Evolutionary conservation across 2,113 vertebrate genomes (phyloP).

Genomic region (Gorsachius goisagi): DNA sequence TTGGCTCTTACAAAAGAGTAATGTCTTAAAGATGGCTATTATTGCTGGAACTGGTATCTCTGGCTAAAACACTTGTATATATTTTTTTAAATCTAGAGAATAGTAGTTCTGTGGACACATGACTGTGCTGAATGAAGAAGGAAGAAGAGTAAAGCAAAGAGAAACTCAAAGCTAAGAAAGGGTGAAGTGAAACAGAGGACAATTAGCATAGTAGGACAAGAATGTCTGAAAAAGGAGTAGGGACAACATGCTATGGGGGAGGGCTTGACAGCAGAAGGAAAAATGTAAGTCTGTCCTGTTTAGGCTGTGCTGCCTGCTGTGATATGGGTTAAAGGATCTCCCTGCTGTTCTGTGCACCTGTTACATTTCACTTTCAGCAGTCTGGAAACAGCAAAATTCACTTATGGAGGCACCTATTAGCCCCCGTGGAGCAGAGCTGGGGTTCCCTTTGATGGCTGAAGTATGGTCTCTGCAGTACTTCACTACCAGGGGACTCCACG

Average conservation of each 20-base stretch:
- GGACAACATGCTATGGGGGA: neutral
- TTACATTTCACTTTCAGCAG: neutral
- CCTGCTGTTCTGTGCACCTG: neutral
- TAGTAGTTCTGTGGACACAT: neutral
- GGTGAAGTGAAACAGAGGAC: neutral
- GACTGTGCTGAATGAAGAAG: neutral
- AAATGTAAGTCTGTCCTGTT: neutral
- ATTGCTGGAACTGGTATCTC: neutral
- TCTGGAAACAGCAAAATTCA: neutral
- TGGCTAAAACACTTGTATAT: neutral
- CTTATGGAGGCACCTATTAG: neutral
- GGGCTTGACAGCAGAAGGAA: neutral
- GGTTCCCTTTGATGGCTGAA: neutral
- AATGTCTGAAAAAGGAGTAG: neutral
- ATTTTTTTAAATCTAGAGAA: neutral
- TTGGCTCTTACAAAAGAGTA: neutral
- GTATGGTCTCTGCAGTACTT: neutral
- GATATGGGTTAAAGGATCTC: neutral
- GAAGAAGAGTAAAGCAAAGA: neutral
- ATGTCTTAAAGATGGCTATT: neutral
- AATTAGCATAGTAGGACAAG: neutral
- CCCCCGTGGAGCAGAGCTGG: neutral
- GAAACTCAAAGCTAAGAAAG: neutral
- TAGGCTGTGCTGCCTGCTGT: neutral
- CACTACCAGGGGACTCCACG: neutral